Base-by-base conservation (phyloP, 1,140 invertebrate genomes). In the Bombus vancouverensis region DNA sequence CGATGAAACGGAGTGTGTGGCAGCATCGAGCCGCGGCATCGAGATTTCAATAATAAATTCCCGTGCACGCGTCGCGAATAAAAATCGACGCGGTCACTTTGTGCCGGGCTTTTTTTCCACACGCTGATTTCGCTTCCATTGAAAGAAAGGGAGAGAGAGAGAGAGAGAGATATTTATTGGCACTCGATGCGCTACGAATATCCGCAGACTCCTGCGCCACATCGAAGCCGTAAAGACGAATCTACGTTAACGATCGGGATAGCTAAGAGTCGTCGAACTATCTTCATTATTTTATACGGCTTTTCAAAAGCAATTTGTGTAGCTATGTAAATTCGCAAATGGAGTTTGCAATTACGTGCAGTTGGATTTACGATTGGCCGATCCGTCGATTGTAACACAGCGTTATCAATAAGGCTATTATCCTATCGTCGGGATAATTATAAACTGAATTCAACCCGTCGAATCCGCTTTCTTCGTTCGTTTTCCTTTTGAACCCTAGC, bases 1-100 rank as follows among this genome's bases (percentile, higher is more conserved):
- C 85, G 59, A 71, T 77, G 73, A 72, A 47, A 57, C 77, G 65
- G 76, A 65, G 44, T 13, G 62, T 37, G 68, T 10, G n/a, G 15
- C 68, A 32, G 34, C 37, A 39, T 22, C 81, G 22, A 6, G 34
- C 42, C 42, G 32, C 44, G 59, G 53, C 53, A 59, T 59, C 62
- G 72, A 59, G 72, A 83, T 83, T 83, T 83, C 81, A 83, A 83
- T 83, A 83, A 80, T 66, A 76, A 83, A 83, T 76, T 82, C n/a
- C 59, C 22, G 39, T 66, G 70, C 72, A 82, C 81, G 70, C 71
- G 71, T 39, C 39, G 71, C 71, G 81, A 82, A 82, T 82, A 82
- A 83, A 83, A 83, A 83, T 73, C 81, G 59, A 53, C 72, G 71
- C 71, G 59, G 81, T 76, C 81, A 76, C 81, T 53, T 76, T 73